Conservation (phyloP, 53 echinoderm and acorn worm genomes). For the Holothuria scabra region DNA sequence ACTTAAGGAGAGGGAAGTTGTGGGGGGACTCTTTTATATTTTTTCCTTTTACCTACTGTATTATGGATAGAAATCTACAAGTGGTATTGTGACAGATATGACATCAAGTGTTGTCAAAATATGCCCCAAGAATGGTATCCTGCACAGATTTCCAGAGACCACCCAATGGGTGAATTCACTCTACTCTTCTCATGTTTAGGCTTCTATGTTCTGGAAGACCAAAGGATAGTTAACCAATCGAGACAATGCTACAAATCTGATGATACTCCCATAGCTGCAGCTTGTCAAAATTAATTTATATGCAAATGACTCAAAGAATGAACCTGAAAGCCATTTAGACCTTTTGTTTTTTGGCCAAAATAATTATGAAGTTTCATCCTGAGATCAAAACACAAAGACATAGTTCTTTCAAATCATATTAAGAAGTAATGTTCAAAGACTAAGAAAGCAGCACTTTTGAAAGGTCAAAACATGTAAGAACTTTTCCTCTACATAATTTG, state of each 20-base stretch:
- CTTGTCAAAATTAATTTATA: constrained; percentile 17
- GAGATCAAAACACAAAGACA: no score
- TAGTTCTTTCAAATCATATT: no score
- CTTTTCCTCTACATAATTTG: no score
- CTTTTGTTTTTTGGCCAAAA: constrained; percentile 1
- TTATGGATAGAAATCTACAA: no score
- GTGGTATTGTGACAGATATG: constrained; percentile 6
- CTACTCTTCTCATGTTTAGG: constrained; percentile 26
- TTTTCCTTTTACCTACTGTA: no score
- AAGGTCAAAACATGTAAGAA: no score
- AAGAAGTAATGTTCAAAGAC: no score
- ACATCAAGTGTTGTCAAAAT: constrained; percentile 32
- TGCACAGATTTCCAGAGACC: constrained; percentile 11
- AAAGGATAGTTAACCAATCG: constrained; percentile 12
- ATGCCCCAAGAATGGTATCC: neutral
- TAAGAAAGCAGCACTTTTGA: no score
- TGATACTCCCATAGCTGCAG: constrained; percentile 19
- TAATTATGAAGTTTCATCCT: no score
- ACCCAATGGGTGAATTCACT: constrained; percentile 32
- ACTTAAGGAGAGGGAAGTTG: no score
- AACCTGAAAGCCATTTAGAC: neutral
- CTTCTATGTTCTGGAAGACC: constrained; percentile 22
- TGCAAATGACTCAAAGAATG: neutral
- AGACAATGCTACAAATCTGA: neutral
- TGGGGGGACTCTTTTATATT: no score